Percentiles rank a stretch among this genome's conserved stretches.
Conservation (phyloP, 2,797 vertebrate species). For the Euthynnus affinis region DNA sequence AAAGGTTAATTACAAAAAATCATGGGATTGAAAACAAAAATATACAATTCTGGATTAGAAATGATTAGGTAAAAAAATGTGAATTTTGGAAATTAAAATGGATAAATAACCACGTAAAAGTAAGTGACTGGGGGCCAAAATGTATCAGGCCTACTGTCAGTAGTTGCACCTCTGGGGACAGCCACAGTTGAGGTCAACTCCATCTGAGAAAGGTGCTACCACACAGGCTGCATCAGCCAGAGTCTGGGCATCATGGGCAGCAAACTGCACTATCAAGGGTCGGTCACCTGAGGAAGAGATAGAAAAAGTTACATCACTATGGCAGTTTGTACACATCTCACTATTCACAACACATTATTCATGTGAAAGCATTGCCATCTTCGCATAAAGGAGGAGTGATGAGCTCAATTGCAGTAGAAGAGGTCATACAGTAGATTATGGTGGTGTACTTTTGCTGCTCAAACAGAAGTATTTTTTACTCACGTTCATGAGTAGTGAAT, state of each 20-base stretch:
- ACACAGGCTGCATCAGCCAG: constrained; percentile 92
- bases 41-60: not conserved
- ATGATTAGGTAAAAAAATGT: not conserved
- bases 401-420: not conserved
- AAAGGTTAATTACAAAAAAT: not conserved
- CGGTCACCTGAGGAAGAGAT: constrained; percentile 87
- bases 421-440: not conserved
- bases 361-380: not conserved
- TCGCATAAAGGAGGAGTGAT: not conserved
- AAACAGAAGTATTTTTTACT: constrained; percentile 53
- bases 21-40: not conserved
- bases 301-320: not conserved
- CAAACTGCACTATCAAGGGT: constrained; percentile 96
- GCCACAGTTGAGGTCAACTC: constrained; percentile 97
- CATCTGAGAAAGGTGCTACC: constrained; percentile 92
- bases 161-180: constrained; percentile 94
- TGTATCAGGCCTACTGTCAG: not conserved
- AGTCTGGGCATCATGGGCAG: constrained; percentile 93
- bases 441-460: constrained; percentile 5
- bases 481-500: constrained; percentile 95
- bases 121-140: not conserved
- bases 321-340: not conserved
- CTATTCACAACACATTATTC: not conserved
- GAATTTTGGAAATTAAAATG: not conserved
- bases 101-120: not conserved